phyloP scores from a whole-genome alignment of 2,113 vertebrate genomes.

The Aldabrachelys gigantea region DNA sequence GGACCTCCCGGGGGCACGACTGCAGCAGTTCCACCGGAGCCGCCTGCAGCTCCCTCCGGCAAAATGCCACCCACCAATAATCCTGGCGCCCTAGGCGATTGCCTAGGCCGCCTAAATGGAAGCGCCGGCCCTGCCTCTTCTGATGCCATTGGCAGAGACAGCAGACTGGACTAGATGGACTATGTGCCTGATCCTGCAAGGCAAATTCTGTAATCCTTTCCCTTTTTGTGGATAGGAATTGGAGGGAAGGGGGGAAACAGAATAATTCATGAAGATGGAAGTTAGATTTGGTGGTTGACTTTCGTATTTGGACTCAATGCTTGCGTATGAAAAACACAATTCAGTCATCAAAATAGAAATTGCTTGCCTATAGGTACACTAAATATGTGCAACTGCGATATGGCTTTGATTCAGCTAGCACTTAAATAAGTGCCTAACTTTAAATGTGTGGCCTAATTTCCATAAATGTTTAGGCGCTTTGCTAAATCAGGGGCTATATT shows the following conservation, averaged over 20 bases:
- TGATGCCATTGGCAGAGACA: neutral
- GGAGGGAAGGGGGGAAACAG: conserved; percentile 10
- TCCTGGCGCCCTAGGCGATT: no score
- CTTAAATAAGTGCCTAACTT: neutral
- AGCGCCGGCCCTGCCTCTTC: neutral
- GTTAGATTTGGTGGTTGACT: neutral
- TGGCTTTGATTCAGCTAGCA: neutral
- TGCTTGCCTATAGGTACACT: neutral
- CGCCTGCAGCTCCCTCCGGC: no score
- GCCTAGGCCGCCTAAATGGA: no score
- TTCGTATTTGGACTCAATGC: neutral
- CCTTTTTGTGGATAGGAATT: neutral
- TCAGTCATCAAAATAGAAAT: neutral
- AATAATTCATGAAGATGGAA: neutral
- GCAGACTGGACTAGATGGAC: neutral
- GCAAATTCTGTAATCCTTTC: neutral
- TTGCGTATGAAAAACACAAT: neutral
- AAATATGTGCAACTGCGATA: neutral
- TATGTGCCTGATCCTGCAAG: neutral
- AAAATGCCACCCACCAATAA: no score
- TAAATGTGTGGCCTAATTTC: neutral
- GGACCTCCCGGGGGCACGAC: no score
- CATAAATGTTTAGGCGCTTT: neutral
- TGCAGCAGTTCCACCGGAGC: no score
- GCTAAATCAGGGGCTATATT: conserved; percentile 34